These are phyloP conservation scores for Drosophila suboccidentalis DNA, from an alignment of 2,888 invertebrate species.

Conservation along the genomic window DNA sequence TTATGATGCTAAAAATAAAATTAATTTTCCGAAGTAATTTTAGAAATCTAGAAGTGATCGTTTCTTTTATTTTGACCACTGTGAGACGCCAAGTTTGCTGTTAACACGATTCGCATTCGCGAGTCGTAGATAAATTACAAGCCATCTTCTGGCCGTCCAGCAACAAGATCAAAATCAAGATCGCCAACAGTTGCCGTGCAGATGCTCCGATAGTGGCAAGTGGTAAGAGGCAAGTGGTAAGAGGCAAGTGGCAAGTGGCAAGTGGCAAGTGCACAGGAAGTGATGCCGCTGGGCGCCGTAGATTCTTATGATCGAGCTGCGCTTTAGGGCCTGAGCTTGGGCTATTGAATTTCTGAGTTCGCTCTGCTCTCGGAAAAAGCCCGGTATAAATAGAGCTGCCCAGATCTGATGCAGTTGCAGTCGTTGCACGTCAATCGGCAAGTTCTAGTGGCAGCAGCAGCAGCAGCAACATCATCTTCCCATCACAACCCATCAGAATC, in stretches of 20 bases:
- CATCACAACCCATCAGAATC: conserved; percentile 25
- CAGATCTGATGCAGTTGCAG: conserved; percentile 73
- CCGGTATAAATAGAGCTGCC: conserved; percentile 69
- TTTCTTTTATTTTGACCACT: not conserved
- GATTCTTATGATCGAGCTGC: conserved; percentile 67
- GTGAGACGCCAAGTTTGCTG: conserved; percentile 38
- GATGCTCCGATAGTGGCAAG: conserved; percentile 36
- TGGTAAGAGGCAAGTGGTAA: conserved; percentile 18
- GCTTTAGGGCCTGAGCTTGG: conserved; percentile 69
- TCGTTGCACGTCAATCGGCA: conserved; percentile 65
- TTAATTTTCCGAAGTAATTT: too few species aligned
- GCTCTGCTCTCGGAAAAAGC: conserved; percentile 1
- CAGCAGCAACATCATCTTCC: conserved; percentile 26
- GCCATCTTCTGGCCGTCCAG: conserved; percentile 18
- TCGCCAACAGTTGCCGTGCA: conserved; percentile 41
- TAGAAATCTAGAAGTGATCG: too few species aligned
- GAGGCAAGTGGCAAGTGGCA: conserved; percentile 24
- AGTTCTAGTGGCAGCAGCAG: conserved; percentile 50
- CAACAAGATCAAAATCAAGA: conserved; percentile 65
- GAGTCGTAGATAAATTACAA: conserved; percentile 69
- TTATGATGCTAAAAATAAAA: too few species aligned
- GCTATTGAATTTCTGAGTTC: conserved; percentile 23
- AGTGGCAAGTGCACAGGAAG: conserved; percentile 51
- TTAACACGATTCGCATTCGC: conserved; percentile 66
- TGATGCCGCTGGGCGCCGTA: conserved; percentile 59